phyloP scores from a whole-genome alignment of 2,797 vertebrate species.

The Chiropotes sagulatus region DNA sequence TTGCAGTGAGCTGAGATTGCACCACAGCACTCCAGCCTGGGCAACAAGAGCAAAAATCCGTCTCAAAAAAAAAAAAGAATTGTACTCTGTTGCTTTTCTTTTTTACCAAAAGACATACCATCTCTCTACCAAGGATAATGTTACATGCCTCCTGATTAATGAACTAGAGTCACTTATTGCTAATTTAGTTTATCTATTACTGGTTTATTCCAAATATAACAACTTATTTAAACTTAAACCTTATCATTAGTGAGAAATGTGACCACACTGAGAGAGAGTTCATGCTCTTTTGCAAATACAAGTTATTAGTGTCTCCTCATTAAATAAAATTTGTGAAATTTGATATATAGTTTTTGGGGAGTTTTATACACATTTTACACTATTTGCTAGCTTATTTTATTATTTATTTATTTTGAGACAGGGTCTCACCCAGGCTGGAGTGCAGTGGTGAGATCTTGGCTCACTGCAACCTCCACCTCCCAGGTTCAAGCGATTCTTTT shows the following conservation, averaged over 20 bases:
- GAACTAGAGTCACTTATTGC: not conserved
- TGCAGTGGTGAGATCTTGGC: not conserved
- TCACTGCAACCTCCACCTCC: not conserved
- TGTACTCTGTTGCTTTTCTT: not conserved
- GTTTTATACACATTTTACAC: not conserved
- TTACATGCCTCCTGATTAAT: not conserved
- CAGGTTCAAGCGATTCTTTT: not conserved
- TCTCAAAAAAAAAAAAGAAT: not conserved
- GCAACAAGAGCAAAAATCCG: fast-evolving
- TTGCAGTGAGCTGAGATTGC: not conserved
- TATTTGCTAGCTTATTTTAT: not conserved
- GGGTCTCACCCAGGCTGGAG: not conserved
- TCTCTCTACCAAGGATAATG: not conserved
- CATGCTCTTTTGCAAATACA: not conserved
- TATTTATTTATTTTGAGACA: not conserved
- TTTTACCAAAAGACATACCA: not conserved
- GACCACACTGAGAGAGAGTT: not conserved
- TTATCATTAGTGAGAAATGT: not conserved
- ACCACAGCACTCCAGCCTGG: not conserved
- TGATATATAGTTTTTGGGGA: not conserved
- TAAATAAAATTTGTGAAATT: conserved; percentile 37
- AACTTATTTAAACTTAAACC: conserved; percentile 27
- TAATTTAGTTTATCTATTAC: not conserved
- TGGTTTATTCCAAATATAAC: not conserved
- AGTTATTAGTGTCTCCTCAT: not conserved